These are phyloP conservation scores for Drosophila paranaensis DNA, from an alignment of 2,888 invertebrate species.

Conservation along the genomic window DNA sequence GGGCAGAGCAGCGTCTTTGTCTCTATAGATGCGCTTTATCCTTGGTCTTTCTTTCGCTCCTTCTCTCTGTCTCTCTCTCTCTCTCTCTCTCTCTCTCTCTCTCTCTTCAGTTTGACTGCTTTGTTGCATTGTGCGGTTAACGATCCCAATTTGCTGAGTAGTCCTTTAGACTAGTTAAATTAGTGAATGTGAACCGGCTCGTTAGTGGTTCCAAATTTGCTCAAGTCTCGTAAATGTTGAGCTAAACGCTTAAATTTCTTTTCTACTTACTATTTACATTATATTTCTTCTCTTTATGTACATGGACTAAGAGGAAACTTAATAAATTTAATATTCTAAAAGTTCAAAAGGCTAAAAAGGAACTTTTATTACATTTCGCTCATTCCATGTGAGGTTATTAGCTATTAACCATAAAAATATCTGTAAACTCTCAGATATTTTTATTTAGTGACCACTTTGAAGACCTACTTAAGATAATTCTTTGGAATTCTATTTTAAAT, in stretches of 20 bases:
- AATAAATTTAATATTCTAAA: no score
- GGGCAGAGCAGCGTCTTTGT: constrained; percentile 59
- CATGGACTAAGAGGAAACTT: neutral
- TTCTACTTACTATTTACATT: neutral
- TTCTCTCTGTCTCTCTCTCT: neutral
- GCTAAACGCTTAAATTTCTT: neutral
- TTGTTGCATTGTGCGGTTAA: constrained; percentile 19
- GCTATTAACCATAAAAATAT: no score
- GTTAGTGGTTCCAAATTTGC: neutral
- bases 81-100: no score
- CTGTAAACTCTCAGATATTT: no score
- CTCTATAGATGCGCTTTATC: constrained; percentile 17
- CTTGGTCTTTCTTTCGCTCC: neutral
- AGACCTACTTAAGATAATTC: neutral
- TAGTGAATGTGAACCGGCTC: constrained; percentile 3
- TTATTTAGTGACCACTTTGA: no score
- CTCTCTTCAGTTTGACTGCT: neutral
- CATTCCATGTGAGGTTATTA: no score
- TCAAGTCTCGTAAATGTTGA: neutral
- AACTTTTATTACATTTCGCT: no score
- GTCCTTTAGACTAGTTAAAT: neutral
- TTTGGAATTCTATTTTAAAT: no score
- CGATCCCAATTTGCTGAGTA: constrained; percentile 13
- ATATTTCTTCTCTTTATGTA: no score
- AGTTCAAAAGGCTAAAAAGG: no score